Percentiles rank a stretch among this genome's conserved stretches.
phyloP scores from a whole-genome alignment of 2,797 vertebrate species.

The Chromobotia macracanthus region DNA sequence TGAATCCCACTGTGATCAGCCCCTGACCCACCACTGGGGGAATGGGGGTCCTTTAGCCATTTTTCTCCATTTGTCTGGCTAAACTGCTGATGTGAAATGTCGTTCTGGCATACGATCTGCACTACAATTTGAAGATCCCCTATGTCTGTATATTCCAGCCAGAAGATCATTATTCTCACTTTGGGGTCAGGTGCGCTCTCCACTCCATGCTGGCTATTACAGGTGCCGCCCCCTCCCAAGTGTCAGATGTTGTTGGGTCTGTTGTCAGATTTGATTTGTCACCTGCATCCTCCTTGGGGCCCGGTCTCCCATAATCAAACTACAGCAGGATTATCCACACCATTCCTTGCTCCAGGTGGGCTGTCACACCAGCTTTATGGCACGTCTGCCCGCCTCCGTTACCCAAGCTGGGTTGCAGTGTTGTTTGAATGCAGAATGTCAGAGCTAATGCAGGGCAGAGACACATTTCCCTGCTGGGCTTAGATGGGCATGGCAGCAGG shows the following conservation, averaged over 20 bases:
- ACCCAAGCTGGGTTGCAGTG: constrained; percentile 5
- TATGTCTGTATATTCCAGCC: constrained; percentile 15
- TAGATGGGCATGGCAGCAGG: constrained; percentile 13
- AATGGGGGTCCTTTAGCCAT: not conserved
- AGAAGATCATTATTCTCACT: constrained; percentile 43
- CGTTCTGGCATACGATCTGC: constrained; percentile 26
- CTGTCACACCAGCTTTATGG: constrained; percentile 35
- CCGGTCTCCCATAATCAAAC: constrained; percentile 42
- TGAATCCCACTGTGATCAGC: not conserved
- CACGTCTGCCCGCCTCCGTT: constrained; percentile 2
- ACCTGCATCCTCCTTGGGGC: constrained; percentile 38
- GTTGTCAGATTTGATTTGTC: constrained; percentile 53
- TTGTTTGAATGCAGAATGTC: constrained; percentile 36
- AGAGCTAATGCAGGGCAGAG: constrained; percentile 34
- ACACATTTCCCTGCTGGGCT: constrained; percentile 37
- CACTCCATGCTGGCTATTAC: constrained; percentile 38
- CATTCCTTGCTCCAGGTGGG: constrained; percentile 49
- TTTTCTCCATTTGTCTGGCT: constrained; percentile 41
- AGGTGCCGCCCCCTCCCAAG: constrained; percentile 25
- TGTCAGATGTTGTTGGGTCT: constrained; percentile 47
- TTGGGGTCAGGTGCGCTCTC: constrained; percentile 45
- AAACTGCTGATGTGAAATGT: constrained; percentile 25
- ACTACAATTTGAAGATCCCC: constrained; percentile 6
- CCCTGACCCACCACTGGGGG: constrained; percentile 11
- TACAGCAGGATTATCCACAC: constrained; percentile 42